phyloP scores from a whole-genome alignment of 2,797 vertebrate species.

The Pagetopsis macropterus region DNA sequence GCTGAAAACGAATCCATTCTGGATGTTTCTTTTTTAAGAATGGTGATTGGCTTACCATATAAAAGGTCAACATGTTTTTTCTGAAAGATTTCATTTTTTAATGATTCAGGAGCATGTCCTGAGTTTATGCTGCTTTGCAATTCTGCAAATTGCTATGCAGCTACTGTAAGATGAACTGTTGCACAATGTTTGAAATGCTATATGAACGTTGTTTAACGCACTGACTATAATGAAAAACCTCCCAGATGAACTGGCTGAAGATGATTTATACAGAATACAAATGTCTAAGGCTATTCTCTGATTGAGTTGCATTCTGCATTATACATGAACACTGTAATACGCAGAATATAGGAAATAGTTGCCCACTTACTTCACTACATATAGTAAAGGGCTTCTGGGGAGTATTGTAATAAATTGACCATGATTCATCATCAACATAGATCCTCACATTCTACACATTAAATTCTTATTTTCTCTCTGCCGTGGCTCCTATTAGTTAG shows the following conservation, averaged over 20 bases:
- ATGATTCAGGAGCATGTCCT: not conserved
- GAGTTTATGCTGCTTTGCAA: not conserved
- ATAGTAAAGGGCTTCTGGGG: not conserved
- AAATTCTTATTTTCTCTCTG: not conserved
- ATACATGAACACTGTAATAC: constrained; percentile 1
- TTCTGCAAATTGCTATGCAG: not conserved
- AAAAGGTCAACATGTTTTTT: not conserved
- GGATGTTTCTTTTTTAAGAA: not conserved
- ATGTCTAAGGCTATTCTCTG: not conserved
- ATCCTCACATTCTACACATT: not conserved
- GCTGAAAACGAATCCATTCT: not conserved
- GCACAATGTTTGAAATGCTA: constrained; percentile 6
- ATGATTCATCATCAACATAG: not conserved
- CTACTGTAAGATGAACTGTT: not conserved
- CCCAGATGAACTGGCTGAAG: not conserved
- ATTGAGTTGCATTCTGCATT: not conserved
- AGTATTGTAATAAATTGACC: not conserved
- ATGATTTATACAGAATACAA: not conserved
- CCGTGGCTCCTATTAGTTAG: not conserved
- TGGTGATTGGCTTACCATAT: not conserved
- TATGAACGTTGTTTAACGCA: not conserved
- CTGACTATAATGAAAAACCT: not conserved
- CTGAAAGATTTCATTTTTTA: no score
- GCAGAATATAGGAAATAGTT: not conserved
- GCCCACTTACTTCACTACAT: not conserved